Percentiles rank a stretch among this genome's conserved stretches.
Evolutionary conservation across 2,888 invertebrate species (phyloP).

Genomic region (Nysson spinosus): DNA sequence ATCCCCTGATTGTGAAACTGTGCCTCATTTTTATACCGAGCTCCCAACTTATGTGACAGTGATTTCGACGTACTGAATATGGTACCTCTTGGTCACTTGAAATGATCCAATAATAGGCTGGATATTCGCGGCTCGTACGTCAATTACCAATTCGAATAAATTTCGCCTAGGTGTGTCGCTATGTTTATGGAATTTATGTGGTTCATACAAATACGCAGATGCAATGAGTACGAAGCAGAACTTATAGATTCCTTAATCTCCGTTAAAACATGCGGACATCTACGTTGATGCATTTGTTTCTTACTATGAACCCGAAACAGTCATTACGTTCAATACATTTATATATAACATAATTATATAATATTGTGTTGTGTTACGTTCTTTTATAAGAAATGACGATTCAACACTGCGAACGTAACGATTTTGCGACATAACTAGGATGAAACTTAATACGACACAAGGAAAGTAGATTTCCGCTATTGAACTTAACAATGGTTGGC

Average conservation of each 20-base stretch:
- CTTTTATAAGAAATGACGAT: conserved; percentile 17
- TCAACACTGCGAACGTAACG: conserved; percentile 12
- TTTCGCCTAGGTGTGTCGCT: conserved; percentile 67
- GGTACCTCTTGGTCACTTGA: conserved; percentile 57
- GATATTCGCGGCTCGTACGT: conserved; percentile 65
- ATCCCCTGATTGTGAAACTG: conserved; percentile 74
- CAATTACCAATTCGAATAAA: conserved; percentile 63
- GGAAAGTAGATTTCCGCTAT: conserved; percentile 58
- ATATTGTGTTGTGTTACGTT: conserved; percentile 32
- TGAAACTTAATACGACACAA: conserved; percentile 59
- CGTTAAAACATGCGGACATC: too few species aligned
- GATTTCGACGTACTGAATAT: conserved; percentile 55
- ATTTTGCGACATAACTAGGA: conserved; percentile 58
- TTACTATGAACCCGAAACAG: not conserved
- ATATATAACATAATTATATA: conserved; percentile 5
- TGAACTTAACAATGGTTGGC: conserved; percentile 56
- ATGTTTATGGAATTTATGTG: conserved; percentile 24
- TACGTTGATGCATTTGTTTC: too few species aligned
- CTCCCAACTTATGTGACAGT: conserved; percentile 68
- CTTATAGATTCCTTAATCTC: too few species aligned
- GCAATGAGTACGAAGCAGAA: too few species aligned
- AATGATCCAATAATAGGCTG: conserved; percentile 61
- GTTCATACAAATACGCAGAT: conserved; percentile 33
- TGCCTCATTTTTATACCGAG: conserved; percentile 75
- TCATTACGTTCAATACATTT: conserved; percentile 7